These are phyloP conservation scores for Bostrychus sinensis DNA, from an alignment of 2,113 vertebrate genomes.

Conservation along the genomic window DNA sequence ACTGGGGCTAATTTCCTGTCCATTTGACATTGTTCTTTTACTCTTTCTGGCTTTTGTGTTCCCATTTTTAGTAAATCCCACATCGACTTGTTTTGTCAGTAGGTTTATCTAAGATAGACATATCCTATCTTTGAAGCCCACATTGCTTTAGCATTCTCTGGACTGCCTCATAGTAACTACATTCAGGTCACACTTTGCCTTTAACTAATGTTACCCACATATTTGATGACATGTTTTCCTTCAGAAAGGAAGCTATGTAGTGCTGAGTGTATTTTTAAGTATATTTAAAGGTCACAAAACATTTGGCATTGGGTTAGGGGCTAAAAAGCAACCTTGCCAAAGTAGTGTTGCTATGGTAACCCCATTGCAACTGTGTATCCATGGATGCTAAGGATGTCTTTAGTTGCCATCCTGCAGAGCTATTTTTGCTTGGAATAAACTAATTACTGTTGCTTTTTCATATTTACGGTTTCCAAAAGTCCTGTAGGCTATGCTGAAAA, in stretches of 20 bases:
- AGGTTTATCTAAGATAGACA: background rate
- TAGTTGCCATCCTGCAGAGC: slow-evolving; percentile 16
- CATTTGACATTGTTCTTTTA: background rate
- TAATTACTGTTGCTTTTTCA: slow-evolving; percentile 3
- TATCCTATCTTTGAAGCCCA: slow-evolving; percentile 1
- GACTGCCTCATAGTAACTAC: background rate
- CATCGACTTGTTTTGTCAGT: background rate
- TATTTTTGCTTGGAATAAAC: slow-evolving; percentile 19
- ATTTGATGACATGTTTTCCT: background rate
- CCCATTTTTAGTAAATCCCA: slow-evolving; percentile 1
- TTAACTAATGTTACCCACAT: background rate
- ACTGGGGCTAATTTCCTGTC: background rate
- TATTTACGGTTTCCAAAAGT: background rate
- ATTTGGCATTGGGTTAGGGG: slow-evolving; percentile 28
- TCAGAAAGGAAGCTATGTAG: background rate
- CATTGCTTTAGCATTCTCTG: background rate
- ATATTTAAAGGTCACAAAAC: slow-evolving; percentile 18
- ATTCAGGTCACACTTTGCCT: too few relatives aligned
- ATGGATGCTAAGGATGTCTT: slow-evolving; percentile 36
- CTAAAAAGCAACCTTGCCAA: slow-evolving; percentile 29
- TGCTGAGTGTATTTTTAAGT: slow-evolving; percentile 4
- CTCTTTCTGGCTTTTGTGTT: background rate
- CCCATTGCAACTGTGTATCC: slow-evolving; percentile 27
- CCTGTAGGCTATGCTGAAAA: background rate
- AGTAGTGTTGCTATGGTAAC: slow-evolving; percentile 63